phyloP scores from a whole-genome alignment of 1,140 invertebrate genomes.

The Heliconius hewitsoni region DNA sequence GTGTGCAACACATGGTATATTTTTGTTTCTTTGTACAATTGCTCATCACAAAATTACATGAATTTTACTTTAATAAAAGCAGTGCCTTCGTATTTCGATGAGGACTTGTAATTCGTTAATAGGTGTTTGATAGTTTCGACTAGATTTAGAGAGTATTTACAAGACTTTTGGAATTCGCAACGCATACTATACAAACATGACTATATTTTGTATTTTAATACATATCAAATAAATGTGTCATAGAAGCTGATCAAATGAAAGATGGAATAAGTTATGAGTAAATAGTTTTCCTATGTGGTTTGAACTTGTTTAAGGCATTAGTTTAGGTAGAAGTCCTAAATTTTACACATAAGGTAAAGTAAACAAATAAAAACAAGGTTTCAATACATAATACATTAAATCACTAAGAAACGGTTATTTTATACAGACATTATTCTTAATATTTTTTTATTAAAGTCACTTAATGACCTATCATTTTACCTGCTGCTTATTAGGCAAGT shows the following conservation, averaged over 20 bases:
- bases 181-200: constrained; percentile 33
- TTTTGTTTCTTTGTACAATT: constrained; percentile 35
- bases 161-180: constrained; percentile 23
- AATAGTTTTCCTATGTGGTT: constrained; percentile 40
- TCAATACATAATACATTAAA: neutral
- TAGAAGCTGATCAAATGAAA: constrained; percentile 12
- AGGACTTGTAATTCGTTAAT: constrained; percentile 48
- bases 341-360: constrained; percentile 5
- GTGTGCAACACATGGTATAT: neutral
- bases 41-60: constrained; percentile 50
- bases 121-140: constrained; percentile 44
- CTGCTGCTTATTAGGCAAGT: neutral
- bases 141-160: constrained; percentile 33
- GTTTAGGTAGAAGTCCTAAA: constrained; percentile 24
- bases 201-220: constrained; percentile 49
- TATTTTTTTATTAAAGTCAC: neutral
- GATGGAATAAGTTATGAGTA: constrained; percentile 31
- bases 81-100: constrained; percentile 64
- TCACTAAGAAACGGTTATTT: neutral
- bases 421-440: neutral
- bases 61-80: constrained; percentile 56
- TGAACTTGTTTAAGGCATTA: constrained; percentile 35
- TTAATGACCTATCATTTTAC: neutral
- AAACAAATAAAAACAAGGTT: neutral
- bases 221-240: constrained; percentile 47